Evolutionary conservation across 2,888 invertebrate genomes (phyloP), one percentile per base, ranked within the genome.

Genomic region (Bhutanitis thaidina): DNA sequence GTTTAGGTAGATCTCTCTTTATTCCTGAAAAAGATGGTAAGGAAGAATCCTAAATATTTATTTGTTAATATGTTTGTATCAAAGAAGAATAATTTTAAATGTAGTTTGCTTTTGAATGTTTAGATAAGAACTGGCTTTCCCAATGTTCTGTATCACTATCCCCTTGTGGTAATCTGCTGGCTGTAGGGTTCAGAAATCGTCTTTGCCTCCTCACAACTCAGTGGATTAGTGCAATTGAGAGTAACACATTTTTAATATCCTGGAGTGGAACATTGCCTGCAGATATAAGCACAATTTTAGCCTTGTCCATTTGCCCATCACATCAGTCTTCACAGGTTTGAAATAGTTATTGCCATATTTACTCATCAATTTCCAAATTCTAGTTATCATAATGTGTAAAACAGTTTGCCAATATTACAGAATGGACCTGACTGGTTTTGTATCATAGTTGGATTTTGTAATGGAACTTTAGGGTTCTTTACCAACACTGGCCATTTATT

Each of bases 341-440:
- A n/a, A 16, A 8, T 20, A 4, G 27, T 20, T 25, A 12, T 27
- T 25, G 12, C 9, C 27, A 27, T 8, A 7, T 12, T 27, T 20
- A 3, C 5, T 20, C 5, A 20, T 20, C 5, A 20, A 3, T 5
- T 20, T 20, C 20, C 2, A 3, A 20, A 20, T 20, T 20, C 5
- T 20, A 20, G 20, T 20, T 20, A 5, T 20, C 5, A 5, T 20
- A 3, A 20, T 5, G n/a, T n/a, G n/a, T 20, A 27, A 27, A 27
- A 7, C 7, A 7, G 8, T 4, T 27, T 27, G 4, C 7, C 5
- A 20, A 27, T 27, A 8, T 27, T 75, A 41, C 74, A 92, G 91
- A 90, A 93, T 70, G 93, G 93, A 5, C 93, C 96, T 20, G 98
- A 98, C 75, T 98, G 98, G 98, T 97, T 97, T 10, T 97, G 97